Conservation (phyloP, 1,140 invertebrate species). For the Polyergus mexicanus region DNA sequence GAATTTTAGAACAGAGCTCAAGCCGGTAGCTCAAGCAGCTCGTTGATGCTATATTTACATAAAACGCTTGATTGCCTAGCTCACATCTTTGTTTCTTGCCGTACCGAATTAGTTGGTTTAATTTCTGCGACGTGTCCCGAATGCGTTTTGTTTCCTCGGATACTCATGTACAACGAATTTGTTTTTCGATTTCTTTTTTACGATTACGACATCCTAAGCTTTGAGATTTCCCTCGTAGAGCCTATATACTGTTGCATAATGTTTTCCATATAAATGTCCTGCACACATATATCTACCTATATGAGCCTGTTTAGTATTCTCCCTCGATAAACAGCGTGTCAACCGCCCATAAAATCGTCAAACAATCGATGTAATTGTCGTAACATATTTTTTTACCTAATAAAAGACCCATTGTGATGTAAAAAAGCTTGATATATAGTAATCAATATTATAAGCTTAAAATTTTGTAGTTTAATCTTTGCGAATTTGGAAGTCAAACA, state of each 20-base stretch:
- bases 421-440: conserved; percentile 2
- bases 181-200: conserved; percentile 4
- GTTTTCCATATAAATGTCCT: conserved; percentile 26
- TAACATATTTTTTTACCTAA: background rate
- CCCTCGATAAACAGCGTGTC: conserved; percentile 22
- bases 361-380: conserved; percentile 16
- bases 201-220: conserved; percentile 16
- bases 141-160: conserved; percentile 36
- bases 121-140: conserved; percentile 13
- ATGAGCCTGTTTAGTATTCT: conserved; percentile 32
- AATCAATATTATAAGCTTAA: background rate
- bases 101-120: conserved; percentile 1
- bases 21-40: background rate
- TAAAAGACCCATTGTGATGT: conserved; percentile 19
- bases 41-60: background rate
- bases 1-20: background rate
- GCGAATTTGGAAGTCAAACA: background rate
- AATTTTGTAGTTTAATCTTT: background rate
- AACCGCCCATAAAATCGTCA: conserved; percentile 27
- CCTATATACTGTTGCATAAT: background rate
- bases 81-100: conserved; percentile 53
- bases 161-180: conserved; percentile 5
- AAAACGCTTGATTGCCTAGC: background rate
- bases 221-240: conserved; percentile 36
- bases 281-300: conserved; percentile 10